Evolutionary conservation across 1,140 invertebrate species (phyloP), one percentile per base, ranked within the genome.

Genomic region (Macrobrachium nipponense): DNA sequence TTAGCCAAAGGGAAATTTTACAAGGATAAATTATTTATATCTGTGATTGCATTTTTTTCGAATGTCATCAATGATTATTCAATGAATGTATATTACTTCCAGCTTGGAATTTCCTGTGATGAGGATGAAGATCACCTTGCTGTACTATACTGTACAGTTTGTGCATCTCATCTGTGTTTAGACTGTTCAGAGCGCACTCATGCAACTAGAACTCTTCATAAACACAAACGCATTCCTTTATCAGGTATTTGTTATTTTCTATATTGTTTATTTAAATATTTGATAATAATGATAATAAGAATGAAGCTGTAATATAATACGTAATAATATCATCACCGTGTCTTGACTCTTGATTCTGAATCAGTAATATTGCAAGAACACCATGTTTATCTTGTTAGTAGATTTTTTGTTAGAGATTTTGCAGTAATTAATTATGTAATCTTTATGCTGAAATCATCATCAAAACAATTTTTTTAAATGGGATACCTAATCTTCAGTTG

Each of bases 141-240:
- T 36, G 93, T 94, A 15, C 88, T 94, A 4, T 94, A 93, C 88
- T 94, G 94, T 89, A 93, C 92, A 5, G 91, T 93, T 7, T 94
- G 94, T 86, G 91, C 91, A 58, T 93, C 93, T 51, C 93, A 94
- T 89, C 89, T 94, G 7, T 94, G 94, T 90, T 91, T 93, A 60
- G 91, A 92, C 66, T 94, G 94, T 87, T 93, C 93, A 58, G 91
- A 92, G 44, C 89, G 90, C 1, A 93, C 93, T 0, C 93, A 94
- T 88, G 92, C 93, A 2, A 94, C 93, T 12, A 85, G 86, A 62
- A 94, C 94, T 5, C 89, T 94, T 10, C 91, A 92, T 10, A 92
- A 92, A 76, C 94, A 94, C 89, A 93, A 92, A 68, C 90, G 93
- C 59, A 93, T 94, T 23, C 93, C 93, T 51, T 89, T 94, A 59